Evolutionary conservation across 2,888 invertebrate genomes (phyloP).

Genomic region (Hydrotaea diabolus): DNA sequence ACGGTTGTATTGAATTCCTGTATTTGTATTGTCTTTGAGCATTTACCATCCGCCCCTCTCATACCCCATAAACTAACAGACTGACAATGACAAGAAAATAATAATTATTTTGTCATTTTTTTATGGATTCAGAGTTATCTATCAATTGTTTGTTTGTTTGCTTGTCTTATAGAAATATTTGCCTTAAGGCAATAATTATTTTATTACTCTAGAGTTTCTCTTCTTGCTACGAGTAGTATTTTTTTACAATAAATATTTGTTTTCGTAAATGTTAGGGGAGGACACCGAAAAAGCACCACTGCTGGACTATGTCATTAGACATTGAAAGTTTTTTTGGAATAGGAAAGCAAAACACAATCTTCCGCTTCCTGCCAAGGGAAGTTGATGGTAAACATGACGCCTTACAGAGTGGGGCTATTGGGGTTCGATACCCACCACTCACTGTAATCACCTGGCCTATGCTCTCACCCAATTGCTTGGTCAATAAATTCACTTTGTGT

Average conservation of each 20-base stretch:
- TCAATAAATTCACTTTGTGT: too few relatives aligned
- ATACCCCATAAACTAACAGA: not conserved
- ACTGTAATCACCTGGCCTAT: too few relatives aligned
- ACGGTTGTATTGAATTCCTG: not conserved
- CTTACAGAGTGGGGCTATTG: too few relatives aligned
- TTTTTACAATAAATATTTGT: not conserved
- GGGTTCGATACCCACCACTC: too few relatives aligned
- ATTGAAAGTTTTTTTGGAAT: too few relatives aligned
- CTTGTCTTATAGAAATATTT: conserved; percentile 44
- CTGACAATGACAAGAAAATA: conserved; percentile 27
- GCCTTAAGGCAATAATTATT: conserved; percentile 26
- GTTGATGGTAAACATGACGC: too few relatives aligned
- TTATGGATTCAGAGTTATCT: conserved; percentile 1
- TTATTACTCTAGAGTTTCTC: conserved; percentile 38
- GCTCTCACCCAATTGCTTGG: too few relatives aligned
- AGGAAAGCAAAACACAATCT: too few relatives aligned
- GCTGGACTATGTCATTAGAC: too few relatives aligned
- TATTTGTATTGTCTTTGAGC: not conserved
- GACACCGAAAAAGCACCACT: not conserved
- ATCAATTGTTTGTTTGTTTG: conserved; percentile 47
- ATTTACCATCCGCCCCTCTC: not conserved
- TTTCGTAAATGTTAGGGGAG: not conserved
- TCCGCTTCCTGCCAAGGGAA: too few relatives aligned
- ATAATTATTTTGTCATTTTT: conserved; percentile 57
- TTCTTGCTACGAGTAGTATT: not conserved